Base-by-base conservation (phyloP, 2,113 vertebrate species). In the Mixornis gularis region DNA sequence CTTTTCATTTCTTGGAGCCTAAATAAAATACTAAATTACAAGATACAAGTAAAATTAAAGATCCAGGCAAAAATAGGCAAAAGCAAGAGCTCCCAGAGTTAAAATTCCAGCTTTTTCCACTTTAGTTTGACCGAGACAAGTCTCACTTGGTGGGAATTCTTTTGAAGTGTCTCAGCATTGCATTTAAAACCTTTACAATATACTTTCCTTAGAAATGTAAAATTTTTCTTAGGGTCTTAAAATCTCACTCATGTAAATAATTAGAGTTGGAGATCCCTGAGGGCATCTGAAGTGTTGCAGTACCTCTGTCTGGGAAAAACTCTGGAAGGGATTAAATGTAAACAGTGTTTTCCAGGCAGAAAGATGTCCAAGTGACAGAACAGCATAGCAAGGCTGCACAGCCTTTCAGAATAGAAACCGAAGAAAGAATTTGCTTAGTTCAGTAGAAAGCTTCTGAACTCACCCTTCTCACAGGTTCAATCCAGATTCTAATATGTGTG, bases 211-310 rank as follows among this genome's bases (percentile, higher is more conserved):
- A 83, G 72, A 92, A 32, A 77, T 36, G 72, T 59, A 83, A 94
- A 94, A 80, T 56, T 21, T 80, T 88, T 92, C 79, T 71, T 63
- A 55, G 11, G 17, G 36, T 71, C 40, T 79, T 74, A 74, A 84
- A 89, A 87, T 49, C 52, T 84, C 52, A 52, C 43, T 93, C 53
- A 20, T 43, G 38, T 83, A 88, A 89, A 90, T 88, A 91, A 94
- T 88, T 80, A 79, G 51, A 80, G 44, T 11, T 64, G 56, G 79
- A 85, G 44, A 78, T 81, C 77, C 91, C 87, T 29, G 64, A 87
- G 49, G 72, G 43, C 43, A 44, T 84, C 43, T 62, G 46, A 86
- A 93, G 10, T 43, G 5, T 55, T 78, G 68, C 26, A 66, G 15
- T 86, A 59, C 44, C 9, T 89, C 73, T 59, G 43, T 60, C 84